Evolutionary conservation across 2,113 vertebrate species (phyloP), one percentile per base, ranked within the genome.

Genomic region (Macroglossus sobrinus): DNA sequence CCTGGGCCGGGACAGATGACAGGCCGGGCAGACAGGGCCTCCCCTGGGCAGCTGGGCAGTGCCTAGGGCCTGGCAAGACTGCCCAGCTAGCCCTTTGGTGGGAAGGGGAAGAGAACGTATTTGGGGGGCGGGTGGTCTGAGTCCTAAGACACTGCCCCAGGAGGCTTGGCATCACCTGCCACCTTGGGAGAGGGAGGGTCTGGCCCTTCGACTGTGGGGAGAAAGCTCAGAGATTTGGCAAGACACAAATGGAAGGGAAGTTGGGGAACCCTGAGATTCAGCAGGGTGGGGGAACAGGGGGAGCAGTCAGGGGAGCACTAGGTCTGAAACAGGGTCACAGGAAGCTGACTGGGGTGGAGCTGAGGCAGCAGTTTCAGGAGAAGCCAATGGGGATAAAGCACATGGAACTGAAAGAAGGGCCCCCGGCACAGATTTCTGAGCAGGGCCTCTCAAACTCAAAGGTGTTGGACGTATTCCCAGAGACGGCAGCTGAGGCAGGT

Each of bases 1-100:
- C 98, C 97, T 98, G 97, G 63, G 89, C 78, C 72, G 7, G 96
- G 61, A 98, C 89, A 96, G 91, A 95, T 68, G 80, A 91, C 24
- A 96, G 89, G 89, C 84, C 1, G 76, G 85, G 92, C 30, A 94
- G 68, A 91, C 68, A 43, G 21, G 71, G 63, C 57, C 80, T 93
- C 57, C 91, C 43, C 74, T 0, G 40, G 79, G 92, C 81, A 91
- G 84, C 79, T 64, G 43, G 84, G 92, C 75, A 90, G 43, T 86
- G 3, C 98, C 98, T 95, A 98, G 97, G 69, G 94, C 94, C 92
- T 82, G 88, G 50, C 45, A 80, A 90, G 61, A 76, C 89, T 82
- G 72, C 79, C 94, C 84, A 84, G 64, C 84, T 71, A 93, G 76
- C 69, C 63, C 74, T 93, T 85, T 43, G 78, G 33, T 79, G 89